These are phyloP conservation scores for Aldrovandia affinis DNA, from an alignment of 2,797 vertebrate species.

Conservation along the genomic window DNA sequence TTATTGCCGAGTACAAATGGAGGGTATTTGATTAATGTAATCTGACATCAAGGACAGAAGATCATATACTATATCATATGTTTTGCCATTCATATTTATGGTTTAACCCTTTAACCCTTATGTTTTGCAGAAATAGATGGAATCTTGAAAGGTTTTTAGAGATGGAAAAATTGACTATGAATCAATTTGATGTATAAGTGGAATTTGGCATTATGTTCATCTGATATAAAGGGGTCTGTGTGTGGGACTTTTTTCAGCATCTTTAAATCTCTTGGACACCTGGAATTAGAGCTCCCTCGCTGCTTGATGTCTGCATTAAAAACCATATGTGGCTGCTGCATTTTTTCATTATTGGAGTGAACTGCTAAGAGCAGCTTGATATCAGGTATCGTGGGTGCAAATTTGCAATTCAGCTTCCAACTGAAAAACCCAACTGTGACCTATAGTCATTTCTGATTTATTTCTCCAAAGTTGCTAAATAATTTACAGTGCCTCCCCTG, in stretches of 20 bases:
- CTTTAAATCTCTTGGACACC: conserved; percentile 3
- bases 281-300: neutral
- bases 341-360: conserved; percentile 19
- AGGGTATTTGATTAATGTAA: no score
- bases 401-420: neutral
- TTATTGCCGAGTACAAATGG: no score
- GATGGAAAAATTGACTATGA: neutral
- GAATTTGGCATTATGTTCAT: neutral
- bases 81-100: neutral
- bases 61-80: neutral
- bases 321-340: conserved; percentile 22
- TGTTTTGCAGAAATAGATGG: neutral
- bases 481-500: neutral
- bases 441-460: neutral
- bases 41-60: neutral
- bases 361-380: conserved; percentile 16
- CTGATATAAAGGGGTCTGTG: neutral
- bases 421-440: neutral
- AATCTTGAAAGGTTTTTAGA: neutral
- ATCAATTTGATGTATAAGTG: neutral
- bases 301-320: conserved; percentile 18
- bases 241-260: neutral
- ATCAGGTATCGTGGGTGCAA: conserved; percentile 8
- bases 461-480: neutral
- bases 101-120: neutral